Base-by-base conservation (phyloP, 2,797 vertebrate genomes). In the Bryconaethiops microstoma region DNA sequence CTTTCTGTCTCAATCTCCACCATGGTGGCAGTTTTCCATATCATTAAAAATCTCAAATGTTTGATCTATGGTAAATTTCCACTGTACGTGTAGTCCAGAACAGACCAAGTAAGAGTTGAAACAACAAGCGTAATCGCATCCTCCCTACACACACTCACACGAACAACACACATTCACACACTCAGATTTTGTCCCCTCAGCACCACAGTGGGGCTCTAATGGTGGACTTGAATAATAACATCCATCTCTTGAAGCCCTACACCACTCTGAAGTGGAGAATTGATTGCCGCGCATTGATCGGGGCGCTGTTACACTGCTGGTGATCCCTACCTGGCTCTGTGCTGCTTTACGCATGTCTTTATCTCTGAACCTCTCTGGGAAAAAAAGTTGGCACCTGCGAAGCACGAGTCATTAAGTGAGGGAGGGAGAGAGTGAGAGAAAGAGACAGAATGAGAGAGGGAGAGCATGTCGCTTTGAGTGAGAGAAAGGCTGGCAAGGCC, bases 251-350 rank as follows among this genome's bases (percentile, higher is more conserved):
- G 85, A 85, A 89, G 82, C 82, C 82, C 85, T 88, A 82, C 85
- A 84, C 88, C 88, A 89, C 87, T 86, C 85, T 85, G 84, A 89
- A 77, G 83, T 83, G 81, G 60, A 85, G 86, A 88, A 92, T 91
- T 88, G 87, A 93, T 92, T 89, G 85, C 72, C 14, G 70, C 82
- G 77, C 63, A 68, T 88, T 89, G 86, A 93, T 93, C 82, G 87
- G 88, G 87, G 88, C 90, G 82, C 77, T 87, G 90, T 91, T 71
- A 65, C 75, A 82, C 29, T 84, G 23, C 73, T 75, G 39, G 83
- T 82, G 83, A 87, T 86, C 79, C 78, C 62, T 78, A 76, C 82
- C 80, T 75, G 23, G 87, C 87, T 73, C 74, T 59, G 62, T 90
- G 87, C 90, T 74, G 63, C 69, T 89, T 86, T 84, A 90, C 89